Percentiles rank a stretch among this genome's conserved stretches.
Evolutionary conservation across 1,140 invertebrate species (phyloP).

Genomic region (Heliconius congener): DNA sequence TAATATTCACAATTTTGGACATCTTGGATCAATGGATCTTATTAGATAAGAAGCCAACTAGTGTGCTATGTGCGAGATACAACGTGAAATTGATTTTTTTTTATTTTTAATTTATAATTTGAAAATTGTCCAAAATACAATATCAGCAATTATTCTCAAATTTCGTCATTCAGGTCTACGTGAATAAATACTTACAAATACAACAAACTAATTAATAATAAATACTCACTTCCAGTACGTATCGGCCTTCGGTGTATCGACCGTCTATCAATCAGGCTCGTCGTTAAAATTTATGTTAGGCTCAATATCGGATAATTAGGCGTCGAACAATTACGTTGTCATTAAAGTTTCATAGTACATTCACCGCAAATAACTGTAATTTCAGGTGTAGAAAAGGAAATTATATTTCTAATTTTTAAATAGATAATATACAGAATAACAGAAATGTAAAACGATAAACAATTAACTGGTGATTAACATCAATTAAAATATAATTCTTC

Average conservation of each 20-base stretch:
- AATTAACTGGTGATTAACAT: too few species aligned
- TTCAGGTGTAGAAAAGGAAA: neutral
- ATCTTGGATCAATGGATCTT: too few species aligned
- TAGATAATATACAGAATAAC: neutral
- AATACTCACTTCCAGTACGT: neutral
- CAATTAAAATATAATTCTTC: too few species aligned
- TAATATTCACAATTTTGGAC: too few species aligned
- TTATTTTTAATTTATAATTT: too few species aligned
- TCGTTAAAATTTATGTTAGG: constrained; percentile 25
- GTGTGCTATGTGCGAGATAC: too few species aligned
- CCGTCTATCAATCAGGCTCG: constrained; percentile 12
- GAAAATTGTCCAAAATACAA: neutral
- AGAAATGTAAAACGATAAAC: too few species aligned
- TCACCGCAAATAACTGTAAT: constrained; percentile 12
- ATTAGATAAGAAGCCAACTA: too few species aligned
- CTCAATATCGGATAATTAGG: constrained; percentile 18
- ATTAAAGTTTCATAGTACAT: constrained; percentile 17
- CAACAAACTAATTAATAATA: constrained; percentile 6
- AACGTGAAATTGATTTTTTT: too few species aligned
- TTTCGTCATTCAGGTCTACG: neutral
- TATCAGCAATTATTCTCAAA: neutral
- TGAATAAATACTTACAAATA: neutral
- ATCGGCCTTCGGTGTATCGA: constrained; percentile 19
- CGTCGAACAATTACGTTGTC: constrained; percentile 16
- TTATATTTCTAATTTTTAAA: neutral